Conservation (phyloP, 2,888 invertebrate genomes). For the Coenonympha glycerion region DNA sequence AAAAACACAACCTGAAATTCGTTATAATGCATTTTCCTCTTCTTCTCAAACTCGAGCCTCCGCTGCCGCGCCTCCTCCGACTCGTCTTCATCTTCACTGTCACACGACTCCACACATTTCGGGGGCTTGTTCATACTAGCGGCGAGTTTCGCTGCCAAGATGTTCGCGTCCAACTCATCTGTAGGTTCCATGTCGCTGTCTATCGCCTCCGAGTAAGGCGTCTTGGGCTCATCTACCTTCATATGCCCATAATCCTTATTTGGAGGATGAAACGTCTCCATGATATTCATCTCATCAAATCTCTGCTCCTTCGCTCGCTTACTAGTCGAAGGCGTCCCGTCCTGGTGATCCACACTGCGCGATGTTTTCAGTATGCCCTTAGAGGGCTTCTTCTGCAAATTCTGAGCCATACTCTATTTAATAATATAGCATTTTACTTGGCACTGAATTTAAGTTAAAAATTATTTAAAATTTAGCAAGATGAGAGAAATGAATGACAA, state of each 20-base stretch:
- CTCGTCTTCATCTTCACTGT: conserved; percentile 77
- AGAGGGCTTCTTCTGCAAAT: conserved; percentile 86
- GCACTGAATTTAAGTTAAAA: conserved; percentile 13
- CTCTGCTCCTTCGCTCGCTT: conserved; percentile 80
- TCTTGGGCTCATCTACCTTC: conserved; percentile 98
- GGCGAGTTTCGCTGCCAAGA: conserved; percentile 83
- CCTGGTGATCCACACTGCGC: conserved; percentile 89
- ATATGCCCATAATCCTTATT: conserved; percentile 99
- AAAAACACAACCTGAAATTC: conserved; percentile 88
- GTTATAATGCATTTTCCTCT: conserved; percentile 97
- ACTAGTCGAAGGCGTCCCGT: conserved; percentile 62
- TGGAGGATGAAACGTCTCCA: conserved; percentile 97
- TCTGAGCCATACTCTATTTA: conserved; percentile 79
- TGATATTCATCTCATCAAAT: conserved; percentile 99
- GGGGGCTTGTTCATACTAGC: conserved; percentile 73
- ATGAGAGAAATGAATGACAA: conserved; percentile 11
- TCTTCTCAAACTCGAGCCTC: conserved; percentile 89
- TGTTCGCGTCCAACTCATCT: conserved; percentile 80
- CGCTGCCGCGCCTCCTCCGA: conserved; percentile 79
- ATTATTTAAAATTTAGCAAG: conserved; percentile 16
- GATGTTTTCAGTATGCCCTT: conserved; percentile 96
- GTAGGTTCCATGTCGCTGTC: conserved; percentile 77
- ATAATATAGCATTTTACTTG: conserved; percentile 43
- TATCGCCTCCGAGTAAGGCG: conserved; percentile 83
- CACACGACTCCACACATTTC: conserved; percentile 62